Conservation (phyloP, 2,797 vertebrate genomes). For the Pyrocephalus nanus region DNA sequence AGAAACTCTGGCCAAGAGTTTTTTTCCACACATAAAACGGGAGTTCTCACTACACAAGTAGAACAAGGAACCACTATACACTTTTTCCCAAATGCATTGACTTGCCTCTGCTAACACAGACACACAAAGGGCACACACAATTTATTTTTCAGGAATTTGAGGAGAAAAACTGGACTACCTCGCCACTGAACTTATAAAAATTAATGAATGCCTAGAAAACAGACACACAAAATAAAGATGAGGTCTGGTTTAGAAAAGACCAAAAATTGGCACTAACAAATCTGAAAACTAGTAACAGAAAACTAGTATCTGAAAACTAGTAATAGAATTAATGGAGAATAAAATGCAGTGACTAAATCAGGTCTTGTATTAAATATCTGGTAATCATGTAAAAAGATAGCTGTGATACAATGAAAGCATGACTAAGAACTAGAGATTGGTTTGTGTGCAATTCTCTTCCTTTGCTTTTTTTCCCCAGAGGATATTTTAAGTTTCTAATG, state of each 20-base stretch:
- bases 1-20: not conserved
- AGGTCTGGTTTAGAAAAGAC: not conserved
- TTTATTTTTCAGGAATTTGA: not conserved
- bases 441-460: not conserved
- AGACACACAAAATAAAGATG: not conserved
- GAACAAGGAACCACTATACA: not conserved
- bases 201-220: not conserved
- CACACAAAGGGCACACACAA: not conserved
- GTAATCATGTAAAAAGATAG: not conserved
- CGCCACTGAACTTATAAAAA: not conserved
- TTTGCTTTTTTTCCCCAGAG: not conserved
- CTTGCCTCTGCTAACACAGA: not conserved
- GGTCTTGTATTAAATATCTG: not conserved
- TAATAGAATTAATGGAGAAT: not conserved
- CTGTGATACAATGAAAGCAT: not conserved
- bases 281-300: not conserved
- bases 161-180: not conserved
- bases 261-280: not conserved
- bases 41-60: not conserved
- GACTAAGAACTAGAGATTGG: not conserved
- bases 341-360: not conserved
- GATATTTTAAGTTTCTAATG: not conserved
- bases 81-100: not conserved
- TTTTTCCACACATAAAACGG: not conserved
- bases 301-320: not conserved